Conservation (phyloP, 2,113 vertebrate genomes). For the Hypocryptadius cinnamomeus region DNA sequence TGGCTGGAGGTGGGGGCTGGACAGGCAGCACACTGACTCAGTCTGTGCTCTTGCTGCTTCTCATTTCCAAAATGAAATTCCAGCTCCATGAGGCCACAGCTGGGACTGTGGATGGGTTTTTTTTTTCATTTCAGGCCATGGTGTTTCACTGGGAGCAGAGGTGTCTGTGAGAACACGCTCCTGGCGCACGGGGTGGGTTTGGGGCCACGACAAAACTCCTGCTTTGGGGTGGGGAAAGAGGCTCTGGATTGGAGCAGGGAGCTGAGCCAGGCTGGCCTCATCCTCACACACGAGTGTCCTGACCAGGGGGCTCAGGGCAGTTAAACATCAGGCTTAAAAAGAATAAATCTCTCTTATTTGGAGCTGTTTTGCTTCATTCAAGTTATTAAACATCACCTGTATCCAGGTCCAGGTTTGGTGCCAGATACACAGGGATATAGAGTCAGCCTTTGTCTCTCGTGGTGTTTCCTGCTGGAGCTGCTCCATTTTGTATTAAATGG, state of each 20-base stretch:
- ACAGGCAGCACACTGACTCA: not conserved
- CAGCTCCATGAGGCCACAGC: not conserved
- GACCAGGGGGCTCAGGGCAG: not conserved
- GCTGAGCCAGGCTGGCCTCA: not conserved
- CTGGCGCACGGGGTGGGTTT: not conserved
- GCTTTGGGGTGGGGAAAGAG: not conserved
- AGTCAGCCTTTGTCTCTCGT: conserved; percentile 13
- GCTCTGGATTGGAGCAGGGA: not conserved
- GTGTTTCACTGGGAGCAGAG: not conserved
- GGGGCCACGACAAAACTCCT: not conserved
- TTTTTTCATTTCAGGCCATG: not conserved
- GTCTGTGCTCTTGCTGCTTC: not conserved
- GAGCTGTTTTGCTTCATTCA: not conserved
- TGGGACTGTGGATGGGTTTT: not conserved
- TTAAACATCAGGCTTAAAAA: not conserved
- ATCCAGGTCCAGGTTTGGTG: not conserved
- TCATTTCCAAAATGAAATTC: not conserved
- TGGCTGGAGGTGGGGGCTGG: not conserved
- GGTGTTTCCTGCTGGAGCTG: conserved; percentile 8
- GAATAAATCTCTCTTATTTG: not conserved
- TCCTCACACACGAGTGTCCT: not conserved
- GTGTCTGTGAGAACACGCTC: not conserved
- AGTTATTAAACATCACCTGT: not conserved
- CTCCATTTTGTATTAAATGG: conserved; percentile 3
- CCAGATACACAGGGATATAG: not conserved